Percentiles rank a stretch among this genome's conserved stretches.
These are phyloP conservation scores for Pachymerium ferrugineum DNA, from an alignment of 2,888 invertebrate genomes.

Conservation along the genomic window DNA sequence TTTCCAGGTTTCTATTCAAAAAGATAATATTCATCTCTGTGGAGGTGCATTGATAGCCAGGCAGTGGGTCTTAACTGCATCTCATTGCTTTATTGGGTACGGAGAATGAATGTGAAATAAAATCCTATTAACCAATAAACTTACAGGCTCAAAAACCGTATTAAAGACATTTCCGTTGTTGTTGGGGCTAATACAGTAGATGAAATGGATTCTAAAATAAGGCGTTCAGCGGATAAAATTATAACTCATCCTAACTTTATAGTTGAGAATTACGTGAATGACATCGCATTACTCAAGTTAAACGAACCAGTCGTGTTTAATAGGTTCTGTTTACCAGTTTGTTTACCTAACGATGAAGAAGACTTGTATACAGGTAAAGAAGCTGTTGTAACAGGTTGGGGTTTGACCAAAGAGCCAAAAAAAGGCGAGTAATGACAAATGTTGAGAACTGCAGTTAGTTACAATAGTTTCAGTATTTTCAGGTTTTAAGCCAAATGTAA, in stretches of 20 bases:
- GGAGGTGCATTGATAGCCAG: neutral
- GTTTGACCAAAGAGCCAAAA: conserved; percentile 68
- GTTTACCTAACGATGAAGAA: conserved; percentile 58
- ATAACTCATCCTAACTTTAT: conserved; percentile 70
- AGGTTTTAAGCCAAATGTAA: conserved; percentile 41
- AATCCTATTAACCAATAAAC: too few species aligned
- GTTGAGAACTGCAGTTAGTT: neutral
- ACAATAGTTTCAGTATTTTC: too few species aligned
- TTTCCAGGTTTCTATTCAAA: neutral
- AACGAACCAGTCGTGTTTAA: conserved; percentile 59
- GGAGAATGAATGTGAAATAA: too few species aligned
- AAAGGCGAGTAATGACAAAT: conserved; percentile 50
- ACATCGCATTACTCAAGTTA: conserved; percentile 72
- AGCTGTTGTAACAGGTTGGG: conserved; percentile 79
- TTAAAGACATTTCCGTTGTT: neutral
- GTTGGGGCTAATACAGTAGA: conserved; percentile 18
- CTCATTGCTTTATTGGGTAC: neutral
- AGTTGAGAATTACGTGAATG: conserved; percentile 54
- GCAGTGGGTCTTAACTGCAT: neutral
- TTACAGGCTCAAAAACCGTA: neutral
- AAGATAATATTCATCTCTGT: neutral
- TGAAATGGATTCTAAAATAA: conserved; percentile 48
- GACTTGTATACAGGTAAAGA: conserved; percentile 54
- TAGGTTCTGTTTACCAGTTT: conserved; percentile 67
- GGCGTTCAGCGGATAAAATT: conserved; percentile 51